Evolutionary conservation across 2,113 vertebrate genomes (phyloP).

Genomic region (Leucoraja erinaceus): DNA sequence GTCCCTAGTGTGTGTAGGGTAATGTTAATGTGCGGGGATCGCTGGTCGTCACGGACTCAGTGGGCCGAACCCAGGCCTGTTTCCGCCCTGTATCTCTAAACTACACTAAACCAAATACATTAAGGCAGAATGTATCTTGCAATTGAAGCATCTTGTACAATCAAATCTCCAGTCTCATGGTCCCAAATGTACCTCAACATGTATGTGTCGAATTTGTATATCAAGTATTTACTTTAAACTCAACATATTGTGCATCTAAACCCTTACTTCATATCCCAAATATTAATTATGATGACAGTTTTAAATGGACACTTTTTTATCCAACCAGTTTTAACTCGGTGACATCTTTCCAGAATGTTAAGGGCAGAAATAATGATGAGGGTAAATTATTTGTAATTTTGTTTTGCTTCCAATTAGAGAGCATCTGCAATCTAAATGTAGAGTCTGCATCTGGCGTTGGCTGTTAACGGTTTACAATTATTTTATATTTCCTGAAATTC

Average conservation of each 20-base stretch:
- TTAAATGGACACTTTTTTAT: conserved; percentile 7
- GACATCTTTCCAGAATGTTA: conserved; percentile 10
- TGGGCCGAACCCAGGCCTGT: no score
- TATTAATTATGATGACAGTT: conserved; percentile 5
- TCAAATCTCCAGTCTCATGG: not conserved
- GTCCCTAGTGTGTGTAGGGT: no score
- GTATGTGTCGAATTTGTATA: not conserved
- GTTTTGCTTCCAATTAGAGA: not conserved
- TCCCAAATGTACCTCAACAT: not conserved
- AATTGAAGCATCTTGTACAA: not conserved
- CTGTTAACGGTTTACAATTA: not conserved
- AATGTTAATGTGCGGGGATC: no score
- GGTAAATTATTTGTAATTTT: not conserved
- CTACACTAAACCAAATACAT: no score
- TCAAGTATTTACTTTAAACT: not conserved
- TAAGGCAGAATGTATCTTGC: not conserved
- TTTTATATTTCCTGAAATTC: not conserved
- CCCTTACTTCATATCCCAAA: conserved; percentile 6
- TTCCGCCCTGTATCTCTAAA: no score
- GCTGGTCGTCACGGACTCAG: no score
- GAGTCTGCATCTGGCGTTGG: not conserved
- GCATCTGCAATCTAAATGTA: not conserved
- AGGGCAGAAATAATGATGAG: conserved; percentile 21
- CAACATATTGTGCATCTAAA: not conserved
- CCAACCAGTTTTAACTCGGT: not conserved